Conservation (phyloP, 1,140 invertebrate genomes). For the Doryteuthis pealeii region DNA sequence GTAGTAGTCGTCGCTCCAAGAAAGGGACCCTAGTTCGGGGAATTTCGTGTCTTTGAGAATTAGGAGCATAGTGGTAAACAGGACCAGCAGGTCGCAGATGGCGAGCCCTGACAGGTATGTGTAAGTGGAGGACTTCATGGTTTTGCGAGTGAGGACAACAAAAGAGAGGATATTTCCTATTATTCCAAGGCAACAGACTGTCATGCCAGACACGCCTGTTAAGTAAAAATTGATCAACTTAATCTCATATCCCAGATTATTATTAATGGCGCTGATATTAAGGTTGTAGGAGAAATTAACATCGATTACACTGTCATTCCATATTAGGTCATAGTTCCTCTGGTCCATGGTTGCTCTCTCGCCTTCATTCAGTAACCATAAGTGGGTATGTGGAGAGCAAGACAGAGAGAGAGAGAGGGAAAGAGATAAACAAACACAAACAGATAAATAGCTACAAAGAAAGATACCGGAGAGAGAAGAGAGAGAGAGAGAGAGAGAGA, state of each 20-base stretch:
- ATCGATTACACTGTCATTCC: not conserved
- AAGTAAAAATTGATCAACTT: constrained; percentile 49
- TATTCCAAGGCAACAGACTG: constrained; percentile 52
- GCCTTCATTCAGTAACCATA: too few species aligned
- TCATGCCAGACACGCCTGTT: constrained; percentile 52
- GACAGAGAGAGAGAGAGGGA: too few species aligned
- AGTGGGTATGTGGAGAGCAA: too few species aligned
- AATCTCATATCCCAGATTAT: constrained; percentile 6
- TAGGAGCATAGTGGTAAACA: constrained; percentile 47
- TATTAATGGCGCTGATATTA: not conserved
- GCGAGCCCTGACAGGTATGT: constrained; percentile 56
- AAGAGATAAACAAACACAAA: too few species aligned
- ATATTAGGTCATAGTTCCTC: not conserved
- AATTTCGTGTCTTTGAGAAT: constrained; percentile 45
- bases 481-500: too few species aligned
- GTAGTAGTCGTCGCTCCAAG: constrained; percentile 38
- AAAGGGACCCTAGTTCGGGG: constrained; percentile 26
- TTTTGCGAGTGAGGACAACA: constrained; percentile 50
- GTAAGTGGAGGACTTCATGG: constrained; percentile 56
- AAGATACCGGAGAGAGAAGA: too few species aligned
- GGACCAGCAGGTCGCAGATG: constrained; percentile 53
- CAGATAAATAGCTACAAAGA: too few species aligned
- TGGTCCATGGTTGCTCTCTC: not conserved
- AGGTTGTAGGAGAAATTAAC: not conserved
- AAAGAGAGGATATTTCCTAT: constrained; percentile 56